Evolutionary conservation across 2,888 invertebrate genomes (phyloP), one percentile per base, ranked within the genome.

Genomic region (Nipponacmea schrenckii): DNA sequence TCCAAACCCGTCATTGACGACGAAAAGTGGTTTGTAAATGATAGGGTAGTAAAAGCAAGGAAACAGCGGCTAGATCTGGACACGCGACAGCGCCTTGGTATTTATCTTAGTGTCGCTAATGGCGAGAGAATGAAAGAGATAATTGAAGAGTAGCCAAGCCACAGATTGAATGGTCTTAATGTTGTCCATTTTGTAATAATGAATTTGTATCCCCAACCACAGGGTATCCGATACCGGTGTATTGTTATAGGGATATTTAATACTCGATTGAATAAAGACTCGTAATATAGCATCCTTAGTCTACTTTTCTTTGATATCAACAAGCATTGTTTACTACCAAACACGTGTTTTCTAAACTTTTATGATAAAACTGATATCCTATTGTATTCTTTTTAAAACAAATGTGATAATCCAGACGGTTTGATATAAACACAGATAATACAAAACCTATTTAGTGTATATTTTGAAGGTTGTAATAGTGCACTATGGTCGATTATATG

Each of bases 21-120:
- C 56, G 20, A 24, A 56, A 56, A 56, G 56, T 56, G 56, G 56
- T 24, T 10, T 56, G 56, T 56, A 56, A 56, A 56, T 56, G 56
- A 56, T 56, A 56, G 56, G 56, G 20, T 56, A 24, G 56, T 39
- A 56, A 56, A 12, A 56, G 56, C 14, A 12, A 56, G 56, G 56
- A 56, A 56, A 56, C 56, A 56, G 10, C 56, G 24, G 24, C 56
- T 24, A 24, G 20, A 24, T 24, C 24, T 24, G 56, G 56, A 56
- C 56, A 56, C 56, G 56, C 56, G 56, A 56, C 56, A 24, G 56
- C 56, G 56, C 56, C 56, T 24, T 24, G 56, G 56, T 56, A 56
- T 56, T 56, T 56, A 56, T 24, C 56, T 56, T 56, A 20, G 12
- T 56, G 12, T 56, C 24, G 56, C 56, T 56, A 56, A 56, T 56